Base-by-base conservation (phyloP, 2,797 vertebrate species). In the Hirundo rustica region DNA sequence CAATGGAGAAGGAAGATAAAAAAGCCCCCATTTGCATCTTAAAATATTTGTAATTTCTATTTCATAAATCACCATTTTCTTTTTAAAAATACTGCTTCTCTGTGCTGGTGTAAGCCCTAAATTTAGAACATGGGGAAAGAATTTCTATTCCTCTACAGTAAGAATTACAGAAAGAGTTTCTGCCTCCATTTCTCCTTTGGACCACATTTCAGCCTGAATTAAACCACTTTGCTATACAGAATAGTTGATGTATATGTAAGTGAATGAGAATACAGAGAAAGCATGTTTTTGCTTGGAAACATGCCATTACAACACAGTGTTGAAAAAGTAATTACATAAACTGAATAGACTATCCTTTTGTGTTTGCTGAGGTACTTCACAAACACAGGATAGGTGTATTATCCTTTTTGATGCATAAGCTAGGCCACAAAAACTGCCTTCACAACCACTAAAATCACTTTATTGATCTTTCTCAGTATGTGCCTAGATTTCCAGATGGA, bases 351-450 rank as follows among this genome's bases (percentile, higher is more conserved):
- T 40, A 32, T 53, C 42, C 53, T 87, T 94, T 38, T 45, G 29
- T 83, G 68, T 58, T 77, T 89, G 45, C 55, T 42, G 57, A 92
- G 60, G 64, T 50, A 45, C 32, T 85, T 72, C 66, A 64, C n/a
- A 88, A 91, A 78, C 3, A 5, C 45, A 78, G 68, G 70, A 83
- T 53, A 88, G 85, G 93, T 85, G 40, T 81, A 68, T 84, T 85
- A 88, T n/a, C n/a, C 22, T 81, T 89, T 90, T 36, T 48, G 84
- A 83, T 44, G 42, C 13, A 68, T 40, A 89, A 88, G 84, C 34
- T 67, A 88, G 76, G 76, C 62, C 68, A 92, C 40, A 85, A 95
- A 92, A 74, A 68, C 8, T 88, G n/a, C 51, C 85, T 88, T 68
- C 36, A 72, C 38, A 48, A 88, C 77, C 51, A 81, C 11, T 55